Conservation (phyloP, 64 coral and sea anemone genomes). For the Stylophora pistillata region DNA sequence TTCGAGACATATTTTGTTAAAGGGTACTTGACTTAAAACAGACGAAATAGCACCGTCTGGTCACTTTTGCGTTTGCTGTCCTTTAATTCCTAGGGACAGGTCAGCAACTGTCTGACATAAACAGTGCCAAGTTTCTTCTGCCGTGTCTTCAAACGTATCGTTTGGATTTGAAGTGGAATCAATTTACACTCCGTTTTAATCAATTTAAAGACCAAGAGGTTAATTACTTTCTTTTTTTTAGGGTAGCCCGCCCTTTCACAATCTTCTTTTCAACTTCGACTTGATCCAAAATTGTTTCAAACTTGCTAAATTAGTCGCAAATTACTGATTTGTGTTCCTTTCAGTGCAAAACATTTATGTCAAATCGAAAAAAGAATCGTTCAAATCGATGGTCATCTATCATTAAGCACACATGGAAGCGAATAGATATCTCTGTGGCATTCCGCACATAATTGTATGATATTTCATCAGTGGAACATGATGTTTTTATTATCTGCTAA, state of each 20-base stretch:
- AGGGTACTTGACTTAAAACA: neutral
- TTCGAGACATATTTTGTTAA: conserved; percentile 8
- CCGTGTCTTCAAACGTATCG: no score
- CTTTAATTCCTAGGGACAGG: no score
- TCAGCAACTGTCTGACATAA: neutral
- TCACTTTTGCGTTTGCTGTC: no score
- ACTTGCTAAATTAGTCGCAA: neutral
- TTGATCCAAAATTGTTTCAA: neutral
- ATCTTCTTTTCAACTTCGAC: neutral
- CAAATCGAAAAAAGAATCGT: neutral
- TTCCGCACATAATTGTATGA: neutral
- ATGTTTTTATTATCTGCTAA: neutral
- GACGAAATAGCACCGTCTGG: neutral
- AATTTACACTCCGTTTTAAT: neutral
- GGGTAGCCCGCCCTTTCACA: neutral
- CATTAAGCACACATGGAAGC: no score
- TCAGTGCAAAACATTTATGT: neutral
- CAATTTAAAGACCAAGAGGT: conserved; percentile 4
- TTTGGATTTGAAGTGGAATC: conserved; percentile 1
- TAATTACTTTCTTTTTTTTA: neutral
- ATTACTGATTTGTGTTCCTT: neutral
- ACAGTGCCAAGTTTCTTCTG: neutral
- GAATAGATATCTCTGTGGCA: no score
- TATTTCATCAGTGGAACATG: neutral
- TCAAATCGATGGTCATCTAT: neutral